Evolutionary conservation across 2,888 invertebrate genomes (phyloP).

Genomic region (Litoditis marina): DNA sequence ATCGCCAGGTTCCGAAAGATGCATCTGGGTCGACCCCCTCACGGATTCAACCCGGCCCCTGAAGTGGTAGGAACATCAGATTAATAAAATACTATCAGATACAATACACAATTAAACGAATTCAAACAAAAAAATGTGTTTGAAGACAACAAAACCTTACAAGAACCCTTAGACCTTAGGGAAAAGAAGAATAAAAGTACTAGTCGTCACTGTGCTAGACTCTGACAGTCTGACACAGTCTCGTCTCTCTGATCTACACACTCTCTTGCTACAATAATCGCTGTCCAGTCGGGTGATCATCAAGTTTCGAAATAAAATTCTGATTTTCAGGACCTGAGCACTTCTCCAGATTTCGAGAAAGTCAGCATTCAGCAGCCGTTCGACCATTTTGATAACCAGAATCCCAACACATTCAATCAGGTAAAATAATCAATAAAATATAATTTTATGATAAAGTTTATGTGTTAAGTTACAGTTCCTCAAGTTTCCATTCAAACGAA

Average conservation of each 20-base stretch:
- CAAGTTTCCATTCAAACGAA: neutral
- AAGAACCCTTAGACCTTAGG: neutral
- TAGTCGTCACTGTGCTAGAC: no score
- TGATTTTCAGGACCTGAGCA: no score
- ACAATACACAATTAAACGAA: no score
- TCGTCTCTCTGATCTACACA: no score
- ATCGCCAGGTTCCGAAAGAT: constrained; percentile 21
- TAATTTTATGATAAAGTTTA: neutral
- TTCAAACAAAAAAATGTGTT: no score
- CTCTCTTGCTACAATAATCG: no score
- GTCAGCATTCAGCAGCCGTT: constrained; percentile 26
- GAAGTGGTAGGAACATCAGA: no score
- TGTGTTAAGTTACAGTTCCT: neutral
- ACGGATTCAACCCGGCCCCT: constrained; percentile 27
- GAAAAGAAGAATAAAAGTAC: no score
- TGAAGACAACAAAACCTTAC: constrained; percentile 10
- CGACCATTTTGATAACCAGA: constrained; percentile 39
- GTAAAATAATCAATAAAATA: neutral
- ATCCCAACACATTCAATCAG: constrained; percentile 34
- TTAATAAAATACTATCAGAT: no score
- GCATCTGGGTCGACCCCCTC: constrained; percentile 30
- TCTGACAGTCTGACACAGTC: no score
- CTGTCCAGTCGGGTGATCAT: no score
- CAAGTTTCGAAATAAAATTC: no score
- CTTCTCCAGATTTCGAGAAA: neutral